phyloP scores from a whole-genome alignment of 2,797 vertebrate species.

The Mycteria americana region DNA sequence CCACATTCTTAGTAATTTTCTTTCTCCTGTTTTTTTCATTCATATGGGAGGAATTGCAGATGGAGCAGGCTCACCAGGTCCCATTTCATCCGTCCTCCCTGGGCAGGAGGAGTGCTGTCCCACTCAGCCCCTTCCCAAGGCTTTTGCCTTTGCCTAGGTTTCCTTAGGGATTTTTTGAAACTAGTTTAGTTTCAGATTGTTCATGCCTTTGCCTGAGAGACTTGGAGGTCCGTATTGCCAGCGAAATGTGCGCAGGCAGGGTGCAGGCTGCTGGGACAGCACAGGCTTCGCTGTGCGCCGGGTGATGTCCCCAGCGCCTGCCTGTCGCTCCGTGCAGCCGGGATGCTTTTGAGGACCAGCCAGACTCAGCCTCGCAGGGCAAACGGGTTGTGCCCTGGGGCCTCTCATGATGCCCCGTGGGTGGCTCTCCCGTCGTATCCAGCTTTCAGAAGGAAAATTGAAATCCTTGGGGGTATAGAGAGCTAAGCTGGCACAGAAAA shows the following conservation, averaged over 20 bases:
- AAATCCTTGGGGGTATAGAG: not conserved
- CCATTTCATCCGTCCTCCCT: not conserved
- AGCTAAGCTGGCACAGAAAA: not conserved
- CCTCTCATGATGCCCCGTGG: fast-evolving
- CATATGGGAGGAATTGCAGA: not conserved
- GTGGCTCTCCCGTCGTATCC: not conserved
- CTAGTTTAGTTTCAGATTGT: not conserved
- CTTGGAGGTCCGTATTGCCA: fast-evolving
- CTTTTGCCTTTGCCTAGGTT: not conserved
- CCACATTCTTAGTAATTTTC: slow-evolving; percentile 26
- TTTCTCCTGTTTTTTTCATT: slow-evolving; percentile 32
- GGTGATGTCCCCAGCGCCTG: not conserved
- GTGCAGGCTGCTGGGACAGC: not conserved
- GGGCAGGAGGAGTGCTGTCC: not conserved
- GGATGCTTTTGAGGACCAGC: not conserved
- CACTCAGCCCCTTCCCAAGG: not conserved
- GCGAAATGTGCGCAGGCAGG: not conserved
- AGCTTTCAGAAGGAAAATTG: not conserved
- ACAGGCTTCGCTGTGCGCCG: not conserved
- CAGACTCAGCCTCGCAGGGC: not conserved
- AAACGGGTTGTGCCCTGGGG: not conserved
- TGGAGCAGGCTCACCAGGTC: not conserved
- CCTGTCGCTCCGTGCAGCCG: fast-evolving
- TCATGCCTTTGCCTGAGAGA: not conserved
- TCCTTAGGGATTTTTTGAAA: not conserved